Base-by-base conservation (phyloP, 1,140 invertebrate species). In the Scaptomyza graminum region DNA sequence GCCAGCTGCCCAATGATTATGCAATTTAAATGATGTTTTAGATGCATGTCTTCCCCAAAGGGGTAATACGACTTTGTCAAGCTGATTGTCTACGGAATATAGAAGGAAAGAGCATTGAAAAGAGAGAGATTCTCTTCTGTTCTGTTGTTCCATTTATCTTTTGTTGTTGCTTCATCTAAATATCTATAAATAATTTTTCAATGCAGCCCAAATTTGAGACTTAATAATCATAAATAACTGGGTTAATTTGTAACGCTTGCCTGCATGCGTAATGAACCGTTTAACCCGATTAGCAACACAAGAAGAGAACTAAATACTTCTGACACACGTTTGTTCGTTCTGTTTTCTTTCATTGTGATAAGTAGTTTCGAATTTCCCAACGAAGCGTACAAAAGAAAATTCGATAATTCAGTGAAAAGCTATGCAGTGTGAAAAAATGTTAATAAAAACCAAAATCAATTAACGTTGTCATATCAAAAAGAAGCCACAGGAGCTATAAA, bases 181-280 rank as follows among this genome's bases (percentile, higher is more conserved):
- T 22, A 22, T 28, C 28, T 63, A 72, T 76, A 85, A 77, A 85
- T 85, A 74, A 85, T 85, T 80, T 80, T 70, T 60, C 65, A 82
- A 37, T 59, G 25, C 37, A 61, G 65, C 63, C 80, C 68, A 84
- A 84, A 85, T 67, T 80, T 61, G 64, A 68, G 46, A 34, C 68
- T 67, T 67, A 85, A 90, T 90, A 85, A 73, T 90, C 78, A 79
- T 90, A 82, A 85, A 90, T 90, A 90, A 87, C 77, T 90, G 75
- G 85, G 85, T 85, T 90, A 90, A 90, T 85, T 87, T 90, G 85
- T 79, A 82, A 90, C 85, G 85, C 85, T 90, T 74, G 75, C 62
- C 37, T 75, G 85, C 77, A 79, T 90, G 80, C 54, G 60, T 74
- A 90, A 90, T 90, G 85, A 90, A 81, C 57, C 85, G 76, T 90